Conservation (phyloP, 2,113 vertebrate genomes). For the Salvelinus alpinus region DNA sequence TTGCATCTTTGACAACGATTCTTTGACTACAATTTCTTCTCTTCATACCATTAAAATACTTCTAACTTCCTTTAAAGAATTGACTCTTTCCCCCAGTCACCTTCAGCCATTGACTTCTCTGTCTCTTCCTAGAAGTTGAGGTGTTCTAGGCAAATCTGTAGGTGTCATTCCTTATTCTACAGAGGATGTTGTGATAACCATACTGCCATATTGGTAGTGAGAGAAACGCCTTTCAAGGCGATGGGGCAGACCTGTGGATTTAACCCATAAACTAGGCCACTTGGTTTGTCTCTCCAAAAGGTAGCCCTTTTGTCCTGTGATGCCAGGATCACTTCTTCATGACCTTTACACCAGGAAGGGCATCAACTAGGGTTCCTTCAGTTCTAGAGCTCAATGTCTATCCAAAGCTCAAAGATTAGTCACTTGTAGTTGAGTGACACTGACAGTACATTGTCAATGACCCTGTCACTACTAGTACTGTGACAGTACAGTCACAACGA, state of each 20-base stretch:
- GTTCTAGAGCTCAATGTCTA: not conserved
- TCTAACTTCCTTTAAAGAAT: slow-evolving; percentile 26
- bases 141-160: not conserved
- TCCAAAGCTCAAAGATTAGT: not conserved
- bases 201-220: slow-evolving; percentile 54
- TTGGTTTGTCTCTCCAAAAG: not conserved
- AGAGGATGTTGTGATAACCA: slow-evolving; percentile 43
- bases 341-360: not conserved
- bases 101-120: slow-evolving; percentile 12
- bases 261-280: slow-evolving; percentile 11
- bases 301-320: no score
- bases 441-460: no score
- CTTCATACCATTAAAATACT: slow-evolving; percentile 17
- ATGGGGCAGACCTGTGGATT: slow-evolving; percentile 15
- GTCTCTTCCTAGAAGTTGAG: no score
- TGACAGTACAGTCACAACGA: not conserved
- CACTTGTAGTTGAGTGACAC: not conserved
- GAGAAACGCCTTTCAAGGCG: slow-evolving; percentile 50
- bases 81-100: slow-evolving; percentile 2
- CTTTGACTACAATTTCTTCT: slow-evolving; percentile 32
- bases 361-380: no score
- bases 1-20: not conserved
- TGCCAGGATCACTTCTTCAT: not conserved
- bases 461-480: not conserved
- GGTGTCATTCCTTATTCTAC: slow-evolving; percentile 41